phyloP scores from a whole-genome alignment of 2,888 invertebrate species.

The Drosophila vallismaia region DNA sequence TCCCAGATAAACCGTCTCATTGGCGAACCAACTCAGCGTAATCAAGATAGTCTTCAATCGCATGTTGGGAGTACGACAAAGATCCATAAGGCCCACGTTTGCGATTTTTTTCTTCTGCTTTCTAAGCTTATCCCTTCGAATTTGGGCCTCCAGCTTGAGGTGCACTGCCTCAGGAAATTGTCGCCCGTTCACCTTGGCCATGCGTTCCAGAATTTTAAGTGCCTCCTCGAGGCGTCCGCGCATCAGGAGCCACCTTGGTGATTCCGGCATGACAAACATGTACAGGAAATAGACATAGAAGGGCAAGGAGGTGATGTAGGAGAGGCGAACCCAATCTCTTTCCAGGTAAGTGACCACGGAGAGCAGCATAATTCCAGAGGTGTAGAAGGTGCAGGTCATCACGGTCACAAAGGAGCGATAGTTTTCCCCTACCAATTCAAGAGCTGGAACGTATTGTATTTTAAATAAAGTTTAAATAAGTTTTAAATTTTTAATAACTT shows the following conservation, averaged over 20 bases:
- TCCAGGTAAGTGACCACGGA: conserved; percentile 93
- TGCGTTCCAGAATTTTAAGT: conserved; percentile 89
- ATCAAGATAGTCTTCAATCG: conserved; percentile 93
- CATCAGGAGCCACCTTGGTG: conserved; percentile 95
- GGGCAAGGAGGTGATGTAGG: conserved; percentile 92
- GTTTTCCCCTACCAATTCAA: conserved; percentile 95
- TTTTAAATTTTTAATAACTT: conserved; percentile 82
- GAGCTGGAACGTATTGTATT: conserved; percentile 86
- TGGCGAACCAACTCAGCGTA: conserved; percentile 96
- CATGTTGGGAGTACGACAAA: conserved; percentile 92
- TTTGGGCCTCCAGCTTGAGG: conserved; percentile 89
- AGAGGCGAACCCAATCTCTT: conserved; percentile 92
- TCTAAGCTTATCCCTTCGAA: conserved; percentile 87
- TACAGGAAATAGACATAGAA: conserved; percentile 93
- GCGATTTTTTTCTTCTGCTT: conserved; percentile 84
- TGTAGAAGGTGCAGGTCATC: conserved; percentile 96
- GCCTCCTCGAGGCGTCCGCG: conserved; percentile 93
- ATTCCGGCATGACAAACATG: conserved; percentile 94
- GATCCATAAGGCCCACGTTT: conserved; percentile 83
- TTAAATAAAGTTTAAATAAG: background rate
- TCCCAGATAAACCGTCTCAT: conserved; percentile 96
- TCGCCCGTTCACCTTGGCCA: conserved; percentile 91
- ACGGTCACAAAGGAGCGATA: conserved; percentile 96
- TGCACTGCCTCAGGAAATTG: conserved; percentile 90
- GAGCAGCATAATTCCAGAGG: conserved; percentile 92